phyloP scores from a whole-genome alignment of 2,888 invertebrate genomes.

The Hirtodrosophila duncani region DNA sequence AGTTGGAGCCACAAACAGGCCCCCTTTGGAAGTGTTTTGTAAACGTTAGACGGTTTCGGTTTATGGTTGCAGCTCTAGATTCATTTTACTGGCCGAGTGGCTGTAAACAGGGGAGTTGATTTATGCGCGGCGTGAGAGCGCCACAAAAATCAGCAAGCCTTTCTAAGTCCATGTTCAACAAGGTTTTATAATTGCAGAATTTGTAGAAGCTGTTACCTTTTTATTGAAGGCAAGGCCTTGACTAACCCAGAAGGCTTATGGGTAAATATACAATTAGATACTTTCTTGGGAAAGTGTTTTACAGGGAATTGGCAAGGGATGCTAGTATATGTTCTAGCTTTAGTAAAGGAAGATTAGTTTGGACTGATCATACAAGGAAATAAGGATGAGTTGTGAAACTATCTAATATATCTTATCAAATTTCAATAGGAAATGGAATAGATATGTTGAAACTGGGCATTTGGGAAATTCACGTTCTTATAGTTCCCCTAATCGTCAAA shows the following conservation, averaged over 20 bases:
- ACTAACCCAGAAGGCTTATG: too few relatives aligned
- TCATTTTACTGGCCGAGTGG: constrained; percentile 26
- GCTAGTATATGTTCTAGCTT: too few relatives aligned
- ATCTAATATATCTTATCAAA: not conserved
- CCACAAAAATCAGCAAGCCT: constrained; percentile 21
- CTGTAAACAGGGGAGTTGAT: constrained; percentile 37
- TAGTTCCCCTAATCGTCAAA: too few relatives aligned
- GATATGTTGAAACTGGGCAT: too few relatives aligned
- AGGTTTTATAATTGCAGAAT: constrained; percentile 39
- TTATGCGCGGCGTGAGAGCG: constrained; percentile 56
- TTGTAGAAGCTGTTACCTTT: constrained; percentile 33
- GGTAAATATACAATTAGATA: too few relatives aligned
- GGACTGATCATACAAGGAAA: too few relatives aligned
- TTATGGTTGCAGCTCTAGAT: constrained; percentile 45
- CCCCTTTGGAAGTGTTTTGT: constrained; percentile 29
- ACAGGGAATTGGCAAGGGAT: too few relatives aligned
- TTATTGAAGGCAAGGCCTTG: too few relatives aligned
- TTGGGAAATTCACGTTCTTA: too few relatives aligned
- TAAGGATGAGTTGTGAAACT: too few relatives aligned
- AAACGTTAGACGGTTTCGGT: constrained; percentile 42
- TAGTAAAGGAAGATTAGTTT: too few relatives aligned
- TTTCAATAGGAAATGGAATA: too few relatives aligned
- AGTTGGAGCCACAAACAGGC: constrained; percentile 24
- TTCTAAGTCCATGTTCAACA: constrained; percentile 48
- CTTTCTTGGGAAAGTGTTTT: constrained; percentile 7